Evolutionary conservation across 1,140 invertebrate species (phyloP), one percentile per base, ranked within the genome.

Genomic region (Macrosteles quadrilineatus): DNA sequence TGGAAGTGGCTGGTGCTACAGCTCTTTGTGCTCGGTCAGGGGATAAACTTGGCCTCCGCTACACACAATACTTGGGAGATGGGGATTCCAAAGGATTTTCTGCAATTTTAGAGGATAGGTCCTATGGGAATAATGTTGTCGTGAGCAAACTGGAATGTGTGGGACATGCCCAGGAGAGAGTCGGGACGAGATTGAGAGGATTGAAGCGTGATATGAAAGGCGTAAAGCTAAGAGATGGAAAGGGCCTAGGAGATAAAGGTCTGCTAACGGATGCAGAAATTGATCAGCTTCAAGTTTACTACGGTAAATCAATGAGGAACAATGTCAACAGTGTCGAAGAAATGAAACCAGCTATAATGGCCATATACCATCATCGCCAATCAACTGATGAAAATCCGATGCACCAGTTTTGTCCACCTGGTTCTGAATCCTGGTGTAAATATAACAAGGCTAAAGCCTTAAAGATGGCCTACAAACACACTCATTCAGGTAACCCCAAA

Each of bases 291-390:
- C 73, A 73, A 30, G 59, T 19, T 30, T 73, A 66, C 63, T 73
- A 70, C 67, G 71, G 71, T 19, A 47, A 77, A 67, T 75, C 77
- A 43, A 80, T 80, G 66, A 72, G 75, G 29, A 43, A 74, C 67
- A 74, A 77, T 65, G 45, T 21, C 64, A 73, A 76, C 70, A 77
- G 73, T 68, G 57, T 73, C 21, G 53, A 62, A 53, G 63, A 69
- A 50, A 72, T 78, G 4, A 62, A 73, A 69, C 76, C 76, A 31
- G 62, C 62, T 29, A 30, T 64, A 31, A 19, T 11, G 62, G 62
- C 62, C 31, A 64, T 30, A 9, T 64, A 17, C 31, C 32, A 30
- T 64, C 62, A 64, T 23, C 21, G 29, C 27, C 14, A 17, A 23
- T 64, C 62, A 3, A 64, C 62, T 1, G 62, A 64, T 64, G 62